Evolutionary conservation across 1,140 invertebrate genomes (phyloP), one percentile per base, ranked within the genome.

Genomic region (Hermetia illucens): DNA sequence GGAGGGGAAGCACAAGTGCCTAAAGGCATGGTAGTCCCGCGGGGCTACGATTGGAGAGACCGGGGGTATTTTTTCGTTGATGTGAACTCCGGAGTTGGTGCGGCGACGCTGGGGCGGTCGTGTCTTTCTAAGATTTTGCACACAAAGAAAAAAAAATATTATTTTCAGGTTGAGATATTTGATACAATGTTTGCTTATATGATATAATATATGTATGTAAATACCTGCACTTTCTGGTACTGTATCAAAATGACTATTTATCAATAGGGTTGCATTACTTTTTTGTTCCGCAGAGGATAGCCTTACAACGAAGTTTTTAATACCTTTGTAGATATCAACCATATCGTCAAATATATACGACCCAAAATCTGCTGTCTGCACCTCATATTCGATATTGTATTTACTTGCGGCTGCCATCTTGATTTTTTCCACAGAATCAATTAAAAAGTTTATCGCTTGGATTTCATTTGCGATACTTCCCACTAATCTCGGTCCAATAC

Each of bases 211-310:
- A n/a, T n/a, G n/a, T n/a, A n/a, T n/a, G n/a, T n/a, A n/a, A n/a
- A n/a, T n/a, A n/a, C n/a, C n/a, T 57, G 65, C 71, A 57, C 84
- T 89, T 51, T 82, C 81, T 30, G 77, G 63, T 49, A 89, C 81
- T 38, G 82, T 75, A 64, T 93, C 88, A 65, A 80, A 90, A 66
- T 94, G 89, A 61, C 88, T 92, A 64, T 92, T 94, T 39, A 94
- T 68, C 36, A 94, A 63, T 42, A 93, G 64, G 53, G 82, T 81
- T 46, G 79, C 64, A 25, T n/a, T 25, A 40, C 58, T 52, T 32
- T n/a, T 66, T 50, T 45, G 59, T 59, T 1, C 69, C 66, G 21
- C 75, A 72, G n/a, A n/a, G n/a, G n/a, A n/a, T 38, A 90, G 62
- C 57, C 76, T 77, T 13, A 81, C 85, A 41, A 89, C 66, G 41